These are phyloP conservation scores for Oreochromis grahami DNA, from an alignment of 2,797 vertebrate species.

Conservation along the genomic window DNA sequence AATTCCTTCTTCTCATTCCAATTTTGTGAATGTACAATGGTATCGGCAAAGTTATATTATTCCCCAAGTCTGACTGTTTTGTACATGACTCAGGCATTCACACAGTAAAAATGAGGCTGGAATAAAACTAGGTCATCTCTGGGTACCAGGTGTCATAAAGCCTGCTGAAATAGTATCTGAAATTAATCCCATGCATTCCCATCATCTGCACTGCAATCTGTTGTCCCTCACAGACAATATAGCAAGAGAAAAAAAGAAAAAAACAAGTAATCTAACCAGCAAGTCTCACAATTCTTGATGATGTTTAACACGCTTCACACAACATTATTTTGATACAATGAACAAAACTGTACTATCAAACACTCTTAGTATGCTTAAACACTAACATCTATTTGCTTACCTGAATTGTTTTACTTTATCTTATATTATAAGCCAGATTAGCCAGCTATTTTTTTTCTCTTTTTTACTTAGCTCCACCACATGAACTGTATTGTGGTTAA, in stretches of 20 bases:
- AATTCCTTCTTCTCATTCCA: neutral
- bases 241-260: neutral
- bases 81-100: neutral
- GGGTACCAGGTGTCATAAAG: neutral
- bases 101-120: neutral
- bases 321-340: neutral
- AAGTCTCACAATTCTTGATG: neutral
- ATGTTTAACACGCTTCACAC: neutral
- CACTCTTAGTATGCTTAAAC: neutral
- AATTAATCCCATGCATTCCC: neutral
- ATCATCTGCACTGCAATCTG: neutral
- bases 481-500: neutral
- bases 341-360: neutral
- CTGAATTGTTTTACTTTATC: neutral
- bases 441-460: accelerated
- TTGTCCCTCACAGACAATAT: neutral
- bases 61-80: neutral
- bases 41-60: neutral
- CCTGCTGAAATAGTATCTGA: neutral
- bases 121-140: neutral
- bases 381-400: neutral
- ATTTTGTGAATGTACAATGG: neutral
- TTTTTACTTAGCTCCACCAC: neutral
- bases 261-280: neutral
- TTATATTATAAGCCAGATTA: neutral